Evolutionary conservation across 2,888 invertebrate genomes (phyloP).

Genomic region (Hirtodrosophila duncani): DNA sequence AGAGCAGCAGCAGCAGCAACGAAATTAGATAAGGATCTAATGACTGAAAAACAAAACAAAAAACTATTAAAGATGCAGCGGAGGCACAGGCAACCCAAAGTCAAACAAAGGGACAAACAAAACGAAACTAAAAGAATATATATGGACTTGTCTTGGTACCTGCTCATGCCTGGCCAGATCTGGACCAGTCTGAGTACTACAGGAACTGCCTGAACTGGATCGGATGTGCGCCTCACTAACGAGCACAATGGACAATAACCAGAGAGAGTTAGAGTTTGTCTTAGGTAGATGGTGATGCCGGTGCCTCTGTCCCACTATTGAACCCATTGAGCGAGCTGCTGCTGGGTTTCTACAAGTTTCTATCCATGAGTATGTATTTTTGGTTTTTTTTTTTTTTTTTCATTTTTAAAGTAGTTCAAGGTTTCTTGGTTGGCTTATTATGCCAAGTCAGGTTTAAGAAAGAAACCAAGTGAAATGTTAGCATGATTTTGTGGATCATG

Average conservation of each 20-base stretch:
- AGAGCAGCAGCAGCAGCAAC: conserved; percentile 17
- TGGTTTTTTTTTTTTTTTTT: conserved; percentile 8
- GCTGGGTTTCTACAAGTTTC: conserved; percentile 31
- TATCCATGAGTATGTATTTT: too few species aligned
- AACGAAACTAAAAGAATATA: conserved; percentile 1
- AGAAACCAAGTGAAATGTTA: conserved; percentile 11
- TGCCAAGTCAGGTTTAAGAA: conserved; percentile 27
- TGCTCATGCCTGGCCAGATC: too few species aligned
- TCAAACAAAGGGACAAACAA: conserved; percentile 19
- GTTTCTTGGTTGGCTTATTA: conserved; percentile 22
- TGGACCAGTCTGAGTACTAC: too few species aligned
- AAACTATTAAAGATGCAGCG: conserved; percentile 29
- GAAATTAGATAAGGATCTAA: conserved; percentile 64
- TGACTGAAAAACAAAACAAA: conserved; percentile 28
- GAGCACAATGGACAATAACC: too few species aligned
- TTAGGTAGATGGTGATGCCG: conserved; percentile 36
- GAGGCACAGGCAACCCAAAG: conserved; percentile 1
- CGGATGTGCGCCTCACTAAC: conserved; percentile 58
- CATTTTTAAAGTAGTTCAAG: conserved; percentile 37
- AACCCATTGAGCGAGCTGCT: too few species aligned
- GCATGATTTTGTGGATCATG: conserved; percentile 1
- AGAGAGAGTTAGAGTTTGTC: conserved; percentile 14
- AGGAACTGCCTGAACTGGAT: conserved; percentile 29
- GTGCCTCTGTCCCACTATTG: not conserved
- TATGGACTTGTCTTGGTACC: conserved; percentile 4